Base-by-base conservation (phyloP, 2,888 invertebrate species). In the Leistus spinibarbis region DNA sequence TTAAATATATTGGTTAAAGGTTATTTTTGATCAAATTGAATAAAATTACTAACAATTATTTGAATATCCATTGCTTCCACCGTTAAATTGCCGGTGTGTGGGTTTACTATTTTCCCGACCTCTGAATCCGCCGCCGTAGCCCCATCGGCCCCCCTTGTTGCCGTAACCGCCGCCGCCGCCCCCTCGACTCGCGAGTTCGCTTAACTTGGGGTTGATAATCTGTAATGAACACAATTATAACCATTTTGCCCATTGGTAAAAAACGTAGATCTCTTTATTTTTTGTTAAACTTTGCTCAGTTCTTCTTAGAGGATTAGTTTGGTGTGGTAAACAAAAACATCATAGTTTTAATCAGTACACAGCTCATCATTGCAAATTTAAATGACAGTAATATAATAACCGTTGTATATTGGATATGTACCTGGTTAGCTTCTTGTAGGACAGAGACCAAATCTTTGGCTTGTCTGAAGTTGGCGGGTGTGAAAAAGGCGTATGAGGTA, bases 401-500 rank as follows among this genome's bases (percentile, higher is more conserved):
- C 76, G 57, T 1, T 65, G 20, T 57, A 5, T 70, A 24, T 53
- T 62, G 13, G n/a, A 17, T 23, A 66, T 86, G 83, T 81, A 92
- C 92, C 89, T 96, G 96, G 80, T 96, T 96, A 76, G 97, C 97
- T 88, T 97, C 97, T 83, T 90, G 89, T 69, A 97, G 89, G 24
- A 97, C 96, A 80, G 95, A 93, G 53, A 97, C 92, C 76, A 97
- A 89, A 84, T 96, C 96, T 86, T 91, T 92, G 13, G 96, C 96
- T 86, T 97, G 96, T 80, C 94, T 92, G 78, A 92, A 90, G 85
- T 97, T 97, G 80, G 91, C 91, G 60, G 93, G 93, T 64, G 97
- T 97, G 87, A 97, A 97, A 89, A 98, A 97, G 76, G 97, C 97
- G 85, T 97, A 97, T 60, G 97, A 96, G 77, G 96, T 97, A 80